A percentile compares a stretch with the other conserved stretches of the same genome.
These are phyloP conservation scores for Grantiella picta DNA, from an alignment of 2,113 vertebrate species.

Conservation along the genomic window DNA sequence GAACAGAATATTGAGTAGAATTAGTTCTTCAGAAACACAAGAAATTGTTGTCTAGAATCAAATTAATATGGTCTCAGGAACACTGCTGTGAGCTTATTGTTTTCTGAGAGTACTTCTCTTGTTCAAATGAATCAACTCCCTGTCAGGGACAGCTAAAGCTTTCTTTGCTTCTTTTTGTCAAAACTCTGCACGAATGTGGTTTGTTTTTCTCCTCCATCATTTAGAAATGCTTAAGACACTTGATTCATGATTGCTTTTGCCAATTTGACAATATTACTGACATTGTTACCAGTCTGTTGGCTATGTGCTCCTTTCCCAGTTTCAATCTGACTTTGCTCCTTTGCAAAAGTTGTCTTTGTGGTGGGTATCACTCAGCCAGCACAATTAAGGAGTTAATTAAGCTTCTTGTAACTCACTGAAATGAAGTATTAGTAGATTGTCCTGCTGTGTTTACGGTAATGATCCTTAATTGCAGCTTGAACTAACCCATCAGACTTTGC, in stretches of 20 bases:
- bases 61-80: not conserved
- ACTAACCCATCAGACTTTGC: not conserved
- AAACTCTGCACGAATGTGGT: not conserved
- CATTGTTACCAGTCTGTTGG: not conserved
- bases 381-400: not conserved
- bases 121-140: not conserved
- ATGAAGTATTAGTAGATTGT: not conserved
- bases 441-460: not conserved
- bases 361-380: not conserved
- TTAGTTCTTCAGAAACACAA: not conserved
- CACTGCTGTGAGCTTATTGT: not conserved
- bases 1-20: not conserved
- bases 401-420: not conserved
- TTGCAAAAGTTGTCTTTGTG: not conserved
- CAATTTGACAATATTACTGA: not conserved
- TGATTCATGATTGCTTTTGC: not conserved
- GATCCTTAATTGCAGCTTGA: not conserved
- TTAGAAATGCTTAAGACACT: not conserved
- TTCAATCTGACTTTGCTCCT: not conserved
- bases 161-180: not conserved
- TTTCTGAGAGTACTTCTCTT: not conserved
- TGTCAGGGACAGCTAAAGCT: not conserved
- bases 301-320: not conserved
- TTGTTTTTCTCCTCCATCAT: not conserved
- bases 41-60: not conserved